Evolutionary conservation across 2,888 invertebrate species (phyloP), one percentile per base, ranked within the genome.

Genomic region (Drosophila helvetica): DNA sequence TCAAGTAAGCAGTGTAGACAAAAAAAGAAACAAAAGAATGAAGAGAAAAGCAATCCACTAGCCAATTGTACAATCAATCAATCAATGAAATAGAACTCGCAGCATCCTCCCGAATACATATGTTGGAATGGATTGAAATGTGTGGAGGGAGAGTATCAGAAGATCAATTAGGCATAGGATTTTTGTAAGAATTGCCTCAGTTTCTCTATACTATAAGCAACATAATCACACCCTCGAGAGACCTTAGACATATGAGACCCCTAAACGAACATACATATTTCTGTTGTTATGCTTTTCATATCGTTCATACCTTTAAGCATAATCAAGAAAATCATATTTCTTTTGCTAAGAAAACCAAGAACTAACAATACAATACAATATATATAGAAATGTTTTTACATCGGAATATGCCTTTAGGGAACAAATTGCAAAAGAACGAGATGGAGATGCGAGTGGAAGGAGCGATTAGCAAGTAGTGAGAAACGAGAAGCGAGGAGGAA

Each of bases 361-460:
- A 52, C 19, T 25, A 58, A 56, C 8, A 70, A 51, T 18, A 47
- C 58, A 62, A 52, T 55, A 42, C 52, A 57, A 66, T 57, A 43
- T 50, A 67, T 72, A 51, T 57, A 43, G 42, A 66, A 52, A 73
- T 74, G 42, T 45, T 43, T 43, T 43, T 46, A 56, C 18, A 33
- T 38, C 38, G 38, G 45, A 55, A 77, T 76, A 71, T 79, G 82
- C 88, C 82, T 88, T 83, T 83, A 86, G 86, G 82, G 86, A 83
- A 71, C 82, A 83, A 83, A 81, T 57, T n/a, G 38, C 38, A 53
- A 68, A 68, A 64, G 42, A 50, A 60, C 27, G 27, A 27, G 27
- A 27, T 27, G 2, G 71, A 59, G 52, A 70, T 74, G 51, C 18
- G 60, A n/a, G 72, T 52, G 43, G 54, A 45, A 52, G 72, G 52